phyloP scores from a whole-genome alignment of 1,140 invertebrate genomes.

The Hirudo medicinalis region DNA sequence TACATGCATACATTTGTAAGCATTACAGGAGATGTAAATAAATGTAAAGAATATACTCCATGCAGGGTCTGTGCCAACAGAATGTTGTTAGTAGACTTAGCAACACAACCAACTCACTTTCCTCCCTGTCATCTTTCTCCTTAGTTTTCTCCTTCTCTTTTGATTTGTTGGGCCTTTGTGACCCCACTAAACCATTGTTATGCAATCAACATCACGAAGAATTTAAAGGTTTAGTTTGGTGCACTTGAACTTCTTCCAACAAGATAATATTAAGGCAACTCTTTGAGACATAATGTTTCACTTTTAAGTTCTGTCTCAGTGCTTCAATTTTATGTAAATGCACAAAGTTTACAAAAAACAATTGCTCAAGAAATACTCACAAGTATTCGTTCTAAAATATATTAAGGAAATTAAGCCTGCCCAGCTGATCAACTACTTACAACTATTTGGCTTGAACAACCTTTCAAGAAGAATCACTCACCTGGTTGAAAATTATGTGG shows the following conservation, averaged over 20 bases:
- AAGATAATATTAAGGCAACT: not conserved
- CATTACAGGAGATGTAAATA: not conserved
- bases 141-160: constrained; percentile 17
- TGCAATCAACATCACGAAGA: not conserved
- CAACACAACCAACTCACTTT: constrained; percentile 13
- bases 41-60: not conserved
- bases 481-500: constrained; percentile 3
- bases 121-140: constrained; percentile 17
- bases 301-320: not conserved
- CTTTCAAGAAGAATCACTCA: not conserved
- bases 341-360: not conserved
- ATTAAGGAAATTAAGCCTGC: not conserved
- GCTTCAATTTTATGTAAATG: not conserved
- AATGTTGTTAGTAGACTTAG: not conserved
- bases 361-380: not conserved
- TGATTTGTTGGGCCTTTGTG: constrained; percentile 7
- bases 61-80: not conserved
- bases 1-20: not conserved
- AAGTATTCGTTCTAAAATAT: not conserved
- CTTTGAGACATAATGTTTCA: not conserved
- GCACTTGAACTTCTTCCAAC: not conserved
- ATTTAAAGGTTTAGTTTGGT: not conserved
- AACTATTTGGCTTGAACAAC: not conserved
- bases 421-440: not conserved
- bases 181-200: constrained; percentile 3